Evolutionary conservation across 2,888 invertebrate genomes (phyloP).

Genomic region (Polyommatus iphigenia): DNA sequence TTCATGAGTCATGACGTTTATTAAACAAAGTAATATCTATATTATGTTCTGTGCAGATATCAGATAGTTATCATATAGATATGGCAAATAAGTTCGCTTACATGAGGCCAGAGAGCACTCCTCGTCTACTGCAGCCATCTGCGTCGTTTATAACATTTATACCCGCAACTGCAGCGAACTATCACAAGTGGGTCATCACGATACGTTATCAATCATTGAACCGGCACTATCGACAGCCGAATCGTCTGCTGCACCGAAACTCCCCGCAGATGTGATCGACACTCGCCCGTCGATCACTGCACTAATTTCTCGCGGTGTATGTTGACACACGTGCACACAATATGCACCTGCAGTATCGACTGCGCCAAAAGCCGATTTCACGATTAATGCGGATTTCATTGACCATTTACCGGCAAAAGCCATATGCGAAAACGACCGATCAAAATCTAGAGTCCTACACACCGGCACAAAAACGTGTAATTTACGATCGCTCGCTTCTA

Average conservation of each 20-base stretch:
- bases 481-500: not conserved
- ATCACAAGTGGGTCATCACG: conserved; percentile 20
- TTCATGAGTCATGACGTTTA: not conserved
- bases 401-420: conserved; percentile 21
- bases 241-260: conserved; percentile 1
- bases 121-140: conserved; percentile 19
- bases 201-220: conserved; percentile 26
- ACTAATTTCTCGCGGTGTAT: conserved; percentile 20
- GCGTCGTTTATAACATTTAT: not conserved
- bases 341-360: conserved; percentile 55
- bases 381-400: conserved; percentile 25
- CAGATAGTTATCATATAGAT: not conserved
- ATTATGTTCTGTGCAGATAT: not conserved
- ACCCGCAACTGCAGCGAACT: not conserved
- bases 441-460: not conserved
- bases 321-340: conserved; percentile 52
- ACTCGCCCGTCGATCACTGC: not conserved
- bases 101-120: conserved; percentile 1
- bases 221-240: conserved; percentile 19
- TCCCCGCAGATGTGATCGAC: conserved; percentile 15
- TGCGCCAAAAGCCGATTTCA: conserved; percentile 44
- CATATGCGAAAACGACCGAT: not conserved
- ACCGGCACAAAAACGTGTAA: not conserved
- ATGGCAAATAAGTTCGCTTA: conserved; percentile 9
- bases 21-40: not conserved